Base-by-base conservation (phyloP, 92 coral and sea anemone species). In the Palythoa caribaeorum region DNA sequence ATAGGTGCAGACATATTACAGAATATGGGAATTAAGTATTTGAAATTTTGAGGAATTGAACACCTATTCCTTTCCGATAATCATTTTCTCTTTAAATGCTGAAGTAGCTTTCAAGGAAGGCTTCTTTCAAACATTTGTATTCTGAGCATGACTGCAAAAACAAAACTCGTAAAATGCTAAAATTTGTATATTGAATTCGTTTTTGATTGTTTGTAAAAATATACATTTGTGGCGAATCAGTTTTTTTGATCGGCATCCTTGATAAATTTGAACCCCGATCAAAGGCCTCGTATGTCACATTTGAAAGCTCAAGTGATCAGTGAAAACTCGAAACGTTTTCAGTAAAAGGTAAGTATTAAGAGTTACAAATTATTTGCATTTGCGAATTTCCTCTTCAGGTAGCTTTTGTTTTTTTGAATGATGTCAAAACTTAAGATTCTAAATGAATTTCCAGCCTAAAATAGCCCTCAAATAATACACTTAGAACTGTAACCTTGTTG, bases 181-280 rank as follows among this genome's bases (percentile, higher is more conserved):
- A 44, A 44, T 44, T 44, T 59, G 65, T 59, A 17, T 21, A 13
- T 20, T 48, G 37, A 66, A 39, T 81, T 65, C 38, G 36, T 47
- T 47, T 66, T 66, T 53, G 47, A 66, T 81, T 81, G 85, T 81
- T 81, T 19, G n/a, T 48, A 47, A 11, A 48, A 66, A 50, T 66
- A 47, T 21, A 47, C 40, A n/a, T 81, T 39, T 21, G 60, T 38
- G 57, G 39, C 28, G 63, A 77, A 47, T 59, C 15, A 19, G n/a
- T 47, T 48, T 80, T 28, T 62, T 21, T 53, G 50, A 77, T 54
- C 13, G 7, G 75, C 12, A 14, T 81, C 10, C 66, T 78, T 44
- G 19, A 15, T 38, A 80, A 80, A 47, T 65, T 44, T 81, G 60
- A 81, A 44, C 60, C 44, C 63, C 8, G 47, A 48, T 28, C 28